Evolutionary conservation across 1,140 invertebrate genomes (phyloP).

Genomic region (Musca vetustissima): DNA sequence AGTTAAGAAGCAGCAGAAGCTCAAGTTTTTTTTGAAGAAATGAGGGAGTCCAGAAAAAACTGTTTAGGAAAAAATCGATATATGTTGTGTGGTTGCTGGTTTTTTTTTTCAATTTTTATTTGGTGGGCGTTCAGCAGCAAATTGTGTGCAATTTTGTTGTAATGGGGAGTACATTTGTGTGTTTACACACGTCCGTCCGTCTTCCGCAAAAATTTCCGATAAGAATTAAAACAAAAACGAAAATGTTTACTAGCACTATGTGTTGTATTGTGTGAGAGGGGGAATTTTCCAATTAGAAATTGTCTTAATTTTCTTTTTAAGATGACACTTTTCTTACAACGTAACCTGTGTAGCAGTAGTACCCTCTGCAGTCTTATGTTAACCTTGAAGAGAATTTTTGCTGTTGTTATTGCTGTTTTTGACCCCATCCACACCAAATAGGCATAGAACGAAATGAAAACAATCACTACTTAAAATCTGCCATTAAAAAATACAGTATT

Average conservation of each 20-base stretch:
- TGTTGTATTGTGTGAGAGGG: too few relatives aligned
- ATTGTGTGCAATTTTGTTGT: background rate
- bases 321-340: background rate
- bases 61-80: slow-evolving; percentile 18
- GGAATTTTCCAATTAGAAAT: background rate
- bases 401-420: background rate
- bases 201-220: background rate
- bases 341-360: too few relatives aligned
- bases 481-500: too few relatives aligned
- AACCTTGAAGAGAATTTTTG: slow-evolving; percentile 3
- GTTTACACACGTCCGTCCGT: too few relatives aligned
- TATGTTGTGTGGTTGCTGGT: background rate
- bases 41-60: slow-evolving; percentile 13
- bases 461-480: too few relatives aligned
- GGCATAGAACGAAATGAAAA: too few relatives aligned
- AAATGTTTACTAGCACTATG: background rate
- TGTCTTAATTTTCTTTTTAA: background rate
- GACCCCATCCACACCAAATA: background rate
- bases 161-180: background rate
- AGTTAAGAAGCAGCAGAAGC: too few relatives aligned
- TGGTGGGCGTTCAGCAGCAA: slow-evolving; percentile 1
- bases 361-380: background rate
- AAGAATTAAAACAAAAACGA: background rate
- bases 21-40: slow-evolving; percentile 28
- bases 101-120: slow-evolving; percentile 2